Base-by-base conservation (phyloP, 2,113 vertebrate species). In the Desmodus rotundus region DNA sequence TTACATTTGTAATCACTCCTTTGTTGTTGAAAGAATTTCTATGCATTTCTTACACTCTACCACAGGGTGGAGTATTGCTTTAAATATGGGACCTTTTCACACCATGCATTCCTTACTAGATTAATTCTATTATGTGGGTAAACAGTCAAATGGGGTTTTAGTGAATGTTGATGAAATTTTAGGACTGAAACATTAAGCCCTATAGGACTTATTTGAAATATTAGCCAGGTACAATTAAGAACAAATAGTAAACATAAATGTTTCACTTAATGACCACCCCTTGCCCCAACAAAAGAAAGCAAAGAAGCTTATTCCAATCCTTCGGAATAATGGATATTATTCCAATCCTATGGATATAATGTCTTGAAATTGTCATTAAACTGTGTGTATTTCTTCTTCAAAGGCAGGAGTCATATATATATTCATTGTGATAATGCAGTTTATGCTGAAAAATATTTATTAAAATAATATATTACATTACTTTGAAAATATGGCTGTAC, bases 21-120 rank as follows among this genome's bases (percentile, higher is more conserved):
- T 91, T 74, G 26, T 36, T 94, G 26, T 36, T 95, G 3, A 65
- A 92, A 67, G 22, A 76, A 72, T 72, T 80, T 78, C 56, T 94
- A 38, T 88, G 89, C 93, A 20, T 96, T 98, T 96, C 94, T 98
- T 92, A 20, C 52, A n/a, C 17, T 95, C 6, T 89, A 93, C 98
- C 98, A 99, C 98, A 97, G 5, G 98, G 98, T 94, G 98, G 98
- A 98, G 98, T 98, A 98, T 98, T 98, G 98, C 97, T 95, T 98
- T 97, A 98, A 93, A 85, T 93, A 96, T 97, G 5, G 7, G 54
- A 22, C 26, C 41, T 89, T 95, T 94, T 68, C 22, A 45, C 28
- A 3, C 6, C 12, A 15, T 89, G 20, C 77, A n/a, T 83, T 91
- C 24, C 50, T 95, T 68, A 95, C 87, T 70, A 90, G 17, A 68